Percentiles rank a stretch among this genome's conserved stretches.
phyloP scores from a whole-genome alignment of 2,888 invertebrate species.

The Geophilus truncorum region DNA sequence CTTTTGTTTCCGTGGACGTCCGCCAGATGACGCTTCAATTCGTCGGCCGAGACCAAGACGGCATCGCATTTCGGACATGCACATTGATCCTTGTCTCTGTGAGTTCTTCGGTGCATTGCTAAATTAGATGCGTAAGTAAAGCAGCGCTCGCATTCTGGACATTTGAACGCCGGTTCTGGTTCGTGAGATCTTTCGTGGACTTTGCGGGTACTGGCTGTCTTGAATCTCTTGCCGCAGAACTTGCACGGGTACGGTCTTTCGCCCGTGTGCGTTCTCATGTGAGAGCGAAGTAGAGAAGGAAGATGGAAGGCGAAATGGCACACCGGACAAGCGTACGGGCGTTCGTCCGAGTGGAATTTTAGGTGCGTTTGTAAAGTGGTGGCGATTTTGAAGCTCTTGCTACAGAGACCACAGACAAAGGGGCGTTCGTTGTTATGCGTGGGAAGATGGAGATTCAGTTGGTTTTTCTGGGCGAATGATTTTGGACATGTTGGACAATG shows the following conservation, averaged over 20 bases:
- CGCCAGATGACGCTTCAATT: neutral
- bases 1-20: neutral
- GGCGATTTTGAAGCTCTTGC: slow-evolving; percentile 37
- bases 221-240: slow-evolving; percentile 39
- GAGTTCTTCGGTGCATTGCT: slow-evolving; percentile 30
- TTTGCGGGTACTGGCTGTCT: slow-evolving; percentile 36
- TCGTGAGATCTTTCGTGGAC: slow-evolving; percentile 34
- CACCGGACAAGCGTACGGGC: slow-evolving; percentile 35
- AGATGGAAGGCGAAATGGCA: slow-evolving; percentile 43
- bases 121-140: slow-evolving; percentile 36
- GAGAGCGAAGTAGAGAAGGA: slow-evolving; percentile 46
- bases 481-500: slow-evolving; percentile 32
- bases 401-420: slow-evolving; percentile 35
- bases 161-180: slow-evolving; percentile 35
- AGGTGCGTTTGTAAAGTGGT: slow-evolving; percentile 37
- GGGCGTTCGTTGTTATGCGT: slow-evolving; percentile 45
- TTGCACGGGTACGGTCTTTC: slow-evolving; percentile 39
- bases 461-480: slow-evolving; percentile 38
- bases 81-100: slow-evolving; percentile 28
- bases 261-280: slow-evolving; percentile 46
- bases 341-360: slow-evolving; percentile 33
- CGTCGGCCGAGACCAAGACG: neutral
- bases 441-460: slow-evolving; percentile 44
- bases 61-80: neutral
- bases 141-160: slow-evolving; percentile 29